Evolutionary conservation across 2,113 vertebrate genomes (phyloP), one percentile per base, ranked within the genome.

Genomic region (Brienomyrus longianalis): DNA sequence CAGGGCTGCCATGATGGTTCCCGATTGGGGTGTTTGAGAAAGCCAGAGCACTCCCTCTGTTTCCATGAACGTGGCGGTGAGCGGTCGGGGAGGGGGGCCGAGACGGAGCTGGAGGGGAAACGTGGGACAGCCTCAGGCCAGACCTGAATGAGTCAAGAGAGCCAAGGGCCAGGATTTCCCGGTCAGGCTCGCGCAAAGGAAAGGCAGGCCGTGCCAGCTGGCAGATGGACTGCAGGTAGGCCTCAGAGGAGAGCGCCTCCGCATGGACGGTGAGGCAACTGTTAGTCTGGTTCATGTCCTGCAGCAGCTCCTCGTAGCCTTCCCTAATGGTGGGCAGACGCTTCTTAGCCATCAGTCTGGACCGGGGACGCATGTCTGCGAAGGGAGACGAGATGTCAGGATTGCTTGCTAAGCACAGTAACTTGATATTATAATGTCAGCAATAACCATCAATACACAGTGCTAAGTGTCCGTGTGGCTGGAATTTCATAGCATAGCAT

Each of bases 151-250:
- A 43, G 31, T 94, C 91, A 85, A 89, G 80, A 83, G 90, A 93
- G 51, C 7, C 92, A 9, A 91, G 50, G 89, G 89, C 89, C 77
- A 84, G 27, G 88, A 45, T 84, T 56, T 92, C 35, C 0, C 91
- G 31, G 43, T 92, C 90, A 1, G 85, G 23, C 3, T 95, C 94
- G 66, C 92, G 90, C 35, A 87, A 86, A 15, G 94, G 94, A 91
- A 96, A 96, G 45, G 96, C 95, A 88, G 97, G 97, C 74, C 94
- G 95, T 88, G 97, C 96, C 0, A 98, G 95, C 92, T 98, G 97
- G 91, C 97, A 97, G 93, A 98, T 97, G 91, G 97, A 97, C n/a
- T 96, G 96, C 89, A 97, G 93, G 93, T 97, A 97, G 88, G 97
- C 97, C 0, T 97, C 95, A 0, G 95, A 95, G 88, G 96, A 96